Evolutionary conservation across 2,797 vertebrate genomes (phyloP).

Genomic region (Pseudomugil tenellus): DNA sequence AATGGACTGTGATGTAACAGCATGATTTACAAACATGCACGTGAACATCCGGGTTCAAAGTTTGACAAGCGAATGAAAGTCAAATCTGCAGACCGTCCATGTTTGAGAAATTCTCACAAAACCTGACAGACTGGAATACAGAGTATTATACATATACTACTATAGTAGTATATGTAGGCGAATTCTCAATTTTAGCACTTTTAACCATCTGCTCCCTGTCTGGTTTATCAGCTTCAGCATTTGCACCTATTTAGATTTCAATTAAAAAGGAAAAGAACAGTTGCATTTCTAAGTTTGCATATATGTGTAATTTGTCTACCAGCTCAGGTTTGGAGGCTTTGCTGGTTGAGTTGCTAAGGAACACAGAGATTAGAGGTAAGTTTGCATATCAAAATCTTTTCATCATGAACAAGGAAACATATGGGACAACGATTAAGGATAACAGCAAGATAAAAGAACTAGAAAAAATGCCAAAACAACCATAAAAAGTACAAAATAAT

Average conservation of each 20-base stretch:
- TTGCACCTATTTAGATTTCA: neutral
- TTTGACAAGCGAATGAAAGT: conserved; percentile 35
- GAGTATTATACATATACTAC: no score
- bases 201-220: neutral
- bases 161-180: conserved; percentile 1
- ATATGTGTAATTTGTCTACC: conserved; percentile 26
- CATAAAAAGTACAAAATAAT: conserved; percentile 26
- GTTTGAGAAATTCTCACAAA: conserved; percentile 14
- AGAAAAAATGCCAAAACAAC: conserved; percentile 1
- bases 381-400: conserved; percentile 50
- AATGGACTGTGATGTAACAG: conserved; percentile 35
- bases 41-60: conserved; percentile 14
- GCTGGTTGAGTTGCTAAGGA: conserved; percentile 61
- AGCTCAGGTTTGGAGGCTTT: conserved; percentile 34
- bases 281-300: conserved; percentile 3
- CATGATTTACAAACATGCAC: conserved; percentile 20
- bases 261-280: neutral
- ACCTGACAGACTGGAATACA: conserved; percentile 19
- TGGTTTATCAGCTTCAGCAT: neutral
- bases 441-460: conserved; percentile 16
- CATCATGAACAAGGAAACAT: conserved; percentile 18
- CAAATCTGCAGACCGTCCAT: conserved; percentile 9
- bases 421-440: conserved; percentile 16
- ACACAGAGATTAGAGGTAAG: conserved; percentile 47
- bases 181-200: conserved; percentile 7